Base-by-base conservation (phyloP, 2,888 invertebrate genomes). In the Lasius fuliginosus region DNA sequence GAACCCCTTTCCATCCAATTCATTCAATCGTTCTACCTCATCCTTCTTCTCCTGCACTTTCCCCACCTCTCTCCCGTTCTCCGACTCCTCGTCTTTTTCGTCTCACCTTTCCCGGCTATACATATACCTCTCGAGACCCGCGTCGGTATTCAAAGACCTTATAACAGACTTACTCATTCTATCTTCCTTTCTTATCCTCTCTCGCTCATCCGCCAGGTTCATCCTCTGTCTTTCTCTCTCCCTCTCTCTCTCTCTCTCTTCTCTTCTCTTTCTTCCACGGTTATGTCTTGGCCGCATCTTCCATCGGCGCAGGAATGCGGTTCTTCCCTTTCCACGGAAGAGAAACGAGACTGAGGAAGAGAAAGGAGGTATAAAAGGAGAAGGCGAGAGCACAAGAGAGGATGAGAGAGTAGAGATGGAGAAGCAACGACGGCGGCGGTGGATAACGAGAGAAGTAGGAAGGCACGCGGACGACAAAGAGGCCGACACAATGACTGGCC, bases 401-500 rank as follows among this genome's bases (percentile, higher is more conserved):
- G 58, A 73, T 75, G 42, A 40, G 46, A 49, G 53, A 53, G 75
- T 36, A 42, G 71, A 69, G 65, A n/a, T n/a, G 69, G 58, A 75
- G 69, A 46, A 36, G 76, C 46, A 8, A 79, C 71, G 69, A 69
- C 36, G 68, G 56, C 65, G 82, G 33, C 60, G 75, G 82, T 77
- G 86, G 89, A 90, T 89, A 90, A 90, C 91, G 90, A 87, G 90
- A 90, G 87, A 87, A 90, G 83, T 75, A 88, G 88, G 88, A 89
- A 89, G 85, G 82, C 71, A 77, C 75, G 85, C 86, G 86, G 85
- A 89, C 88, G 89, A 90, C 87, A 91, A 90, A 90, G 90, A 90
- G 89, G 87, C 90, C 91, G 90, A 90, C 90, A 90, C 90, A 90
- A 91, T 91, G 91, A 89, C 89, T 90, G 90, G 88, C 88, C 90